Evolutionary conservation across 2,797 vertebrate species (phyloP).

Genomic region (Gymnoscopelus microlampas): DNA sequence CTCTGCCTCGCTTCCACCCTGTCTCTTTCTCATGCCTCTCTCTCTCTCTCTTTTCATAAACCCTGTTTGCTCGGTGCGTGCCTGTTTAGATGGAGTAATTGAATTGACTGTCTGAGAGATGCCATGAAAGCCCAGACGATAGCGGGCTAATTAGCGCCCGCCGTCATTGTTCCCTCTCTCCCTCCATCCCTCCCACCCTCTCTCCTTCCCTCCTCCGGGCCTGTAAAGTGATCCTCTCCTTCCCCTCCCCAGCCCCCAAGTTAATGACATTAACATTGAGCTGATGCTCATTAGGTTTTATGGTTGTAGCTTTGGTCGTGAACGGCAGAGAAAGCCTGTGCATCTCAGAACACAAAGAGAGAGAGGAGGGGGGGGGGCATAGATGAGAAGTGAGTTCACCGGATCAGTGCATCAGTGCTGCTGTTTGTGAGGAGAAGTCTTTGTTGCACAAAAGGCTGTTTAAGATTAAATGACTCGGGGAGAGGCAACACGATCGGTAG

Average conservation of each 20-base stretch:
- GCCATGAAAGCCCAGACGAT: constrained; percentile 71
- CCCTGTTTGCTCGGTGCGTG: constrained; percentile 55
- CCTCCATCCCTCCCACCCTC: too few species aligned
- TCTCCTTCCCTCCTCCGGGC: constrained; percentile 54
- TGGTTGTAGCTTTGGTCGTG: constrained; percentile 42
- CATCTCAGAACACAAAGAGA: constrained; percentile 19
- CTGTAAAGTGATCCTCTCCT: constrained; percentile 68
- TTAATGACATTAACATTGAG: constrained; percentile 79
- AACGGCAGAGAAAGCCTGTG: constrained; percentile 30
- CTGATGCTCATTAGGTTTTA: constrained; percentile 63
- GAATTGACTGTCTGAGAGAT: constrained; percentile 72
- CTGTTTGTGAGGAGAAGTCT: too few species aligned
- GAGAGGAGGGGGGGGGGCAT: neutral
- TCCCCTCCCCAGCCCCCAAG: constrained; percentile 15
- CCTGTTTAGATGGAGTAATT: constrained; percentile 69
- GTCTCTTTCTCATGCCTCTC: constrained; percentile 3
- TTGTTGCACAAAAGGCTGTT: too few species aligned
- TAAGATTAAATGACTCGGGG: too few species aligned
- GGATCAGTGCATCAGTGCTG: neutral
- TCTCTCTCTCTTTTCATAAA: constrained; percentile 31
- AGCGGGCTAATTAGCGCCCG: constrained; percentile 73
- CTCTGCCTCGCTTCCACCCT: constrained; percentile 12
- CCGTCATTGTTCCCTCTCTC: constrained; percentile 56
- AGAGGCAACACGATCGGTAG: too few species aligned
- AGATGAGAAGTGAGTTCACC: neutral